These are phyloP conservation scores for Sorex araneus DNA, from an alignment of 2,113 vertebrate genomes.

Conservation along the genomic window DNA sequence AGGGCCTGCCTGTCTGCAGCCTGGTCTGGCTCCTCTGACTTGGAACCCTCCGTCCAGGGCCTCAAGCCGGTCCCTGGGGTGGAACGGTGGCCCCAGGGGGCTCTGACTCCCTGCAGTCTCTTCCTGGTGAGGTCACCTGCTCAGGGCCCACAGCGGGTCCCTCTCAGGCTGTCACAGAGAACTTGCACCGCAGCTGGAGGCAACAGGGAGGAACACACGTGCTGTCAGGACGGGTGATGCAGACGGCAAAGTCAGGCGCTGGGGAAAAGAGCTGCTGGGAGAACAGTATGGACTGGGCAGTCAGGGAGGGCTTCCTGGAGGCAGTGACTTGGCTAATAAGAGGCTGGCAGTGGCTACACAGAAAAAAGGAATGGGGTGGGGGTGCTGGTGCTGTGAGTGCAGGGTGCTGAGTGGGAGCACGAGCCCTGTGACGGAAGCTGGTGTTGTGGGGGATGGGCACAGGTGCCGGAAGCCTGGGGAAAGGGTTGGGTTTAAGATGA, in stretches of 20 bases:
- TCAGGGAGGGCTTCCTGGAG: constrained; percentile 12
- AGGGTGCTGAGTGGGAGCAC: background rate
- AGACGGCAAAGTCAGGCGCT: background rate
- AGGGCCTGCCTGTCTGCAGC: background rate
- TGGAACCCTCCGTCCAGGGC: accelerated
- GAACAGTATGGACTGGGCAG: accelerated
- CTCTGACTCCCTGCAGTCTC: background rate
- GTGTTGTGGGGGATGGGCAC: background rate
- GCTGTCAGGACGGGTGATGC: accelerated
- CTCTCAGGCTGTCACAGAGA: background rate
- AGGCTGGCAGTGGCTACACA: no score
- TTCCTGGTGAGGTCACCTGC: background rate
- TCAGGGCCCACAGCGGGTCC: background rate
- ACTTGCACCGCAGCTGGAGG: background rate
- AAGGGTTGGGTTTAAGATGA: background rate
- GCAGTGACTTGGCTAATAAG: background rate
- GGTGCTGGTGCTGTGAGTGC: background rate
- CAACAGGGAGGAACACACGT: background rate
- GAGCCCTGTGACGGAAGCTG: no score
- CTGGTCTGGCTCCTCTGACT: background rate
- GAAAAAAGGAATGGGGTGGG: no score
- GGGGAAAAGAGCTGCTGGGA: background rate
- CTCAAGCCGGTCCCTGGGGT: background rate
- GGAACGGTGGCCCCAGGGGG: accelerated
- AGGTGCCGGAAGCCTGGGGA: no score